These are phyloP conservation scores for Archips xylosteana DNA, from an alignment of 2,888 invertebrate species.

Conservation along the genomic window DNA sequence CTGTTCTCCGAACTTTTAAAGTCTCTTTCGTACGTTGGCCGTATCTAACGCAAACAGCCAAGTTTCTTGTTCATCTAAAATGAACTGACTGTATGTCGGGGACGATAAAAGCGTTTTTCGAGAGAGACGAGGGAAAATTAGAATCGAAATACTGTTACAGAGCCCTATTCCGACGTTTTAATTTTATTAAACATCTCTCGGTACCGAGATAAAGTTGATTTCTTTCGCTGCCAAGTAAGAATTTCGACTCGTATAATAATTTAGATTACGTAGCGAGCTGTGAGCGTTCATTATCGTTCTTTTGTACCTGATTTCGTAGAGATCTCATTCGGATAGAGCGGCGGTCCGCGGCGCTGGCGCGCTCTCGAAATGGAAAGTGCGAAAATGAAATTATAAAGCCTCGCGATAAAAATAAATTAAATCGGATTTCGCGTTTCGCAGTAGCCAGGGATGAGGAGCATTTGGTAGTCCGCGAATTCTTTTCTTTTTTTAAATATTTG, in stretches of 20 bases:
- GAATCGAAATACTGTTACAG: conserved; percentile 74
- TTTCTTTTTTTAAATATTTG: conserved; percentile 83
- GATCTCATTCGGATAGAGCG: conserved; percentile 85
- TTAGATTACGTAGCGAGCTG: conserved; percentile 85
- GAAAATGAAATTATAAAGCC: conserved; percentile 86
- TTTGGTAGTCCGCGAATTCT: conserved; percentile 81
- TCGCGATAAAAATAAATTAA: conserved; percentile 86
- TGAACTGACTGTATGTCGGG: conserved; percentile 50
- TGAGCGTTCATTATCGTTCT: conserved; percentile 86
- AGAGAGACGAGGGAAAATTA: conserved; percentile 63
- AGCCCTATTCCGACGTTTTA: conserved; percentile 76
- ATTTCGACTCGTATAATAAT: conserved; percentile 85
- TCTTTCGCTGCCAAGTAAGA: conserved; percentile 83
- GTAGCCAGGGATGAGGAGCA: conserved; percentile 80
- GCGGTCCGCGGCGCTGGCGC: conserved; percentile 80
- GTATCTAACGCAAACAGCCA: conserved; percentile 47
- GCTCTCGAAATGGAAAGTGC: conserved; percentile 85
- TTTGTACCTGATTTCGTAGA: conserved; percentile 85
- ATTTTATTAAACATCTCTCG: conserved; percentile 83
- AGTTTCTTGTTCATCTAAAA: conserved; percentile 52
- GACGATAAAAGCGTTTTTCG: conserved; percentile 61
- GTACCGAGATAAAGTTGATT: conserved; percentile 82
- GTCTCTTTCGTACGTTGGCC: conserved; percentile 50
- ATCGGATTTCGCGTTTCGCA: conserved; percentile 84
- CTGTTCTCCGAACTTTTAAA: conserved; percentile 51